A percentile compares a stretch with the other conserved stretches of the same genome.
Evolutionary conservation across 2,113 vertebrate genomes (phyloP).

Genomic region (Phalacrocorax brasilianus): DNA sequence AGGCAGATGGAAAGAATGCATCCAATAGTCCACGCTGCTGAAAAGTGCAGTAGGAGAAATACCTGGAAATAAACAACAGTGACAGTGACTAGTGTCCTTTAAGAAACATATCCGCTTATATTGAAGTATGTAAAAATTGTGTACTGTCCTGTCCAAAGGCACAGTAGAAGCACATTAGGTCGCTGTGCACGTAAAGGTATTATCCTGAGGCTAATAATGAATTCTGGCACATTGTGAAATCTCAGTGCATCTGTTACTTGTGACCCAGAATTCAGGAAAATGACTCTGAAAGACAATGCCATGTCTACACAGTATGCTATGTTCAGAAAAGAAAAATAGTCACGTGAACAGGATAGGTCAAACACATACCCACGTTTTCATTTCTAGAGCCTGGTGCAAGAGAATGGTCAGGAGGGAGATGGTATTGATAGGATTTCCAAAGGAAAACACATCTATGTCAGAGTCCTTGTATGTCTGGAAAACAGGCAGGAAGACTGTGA

Average conservation of each 20-base stretch:
- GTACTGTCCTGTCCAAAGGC: neutral
- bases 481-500: neutral
- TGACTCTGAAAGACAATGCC: neutral
- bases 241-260: neutral
- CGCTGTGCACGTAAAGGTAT: neutral
- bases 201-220: neutral
- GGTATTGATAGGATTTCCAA: slow-evolving; percentile 90
- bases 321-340: neutral
- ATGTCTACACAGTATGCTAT: neutral
- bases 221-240: neutral
- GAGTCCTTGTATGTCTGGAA: slow-evolving; percentile 82
- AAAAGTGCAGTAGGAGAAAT: neutral
- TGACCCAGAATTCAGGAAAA: neutral
- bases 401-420: slow-evolving; percentile 87
- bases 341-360: neutral
- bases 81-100: neutral
- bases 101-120: neutral
- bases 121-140: neutral
- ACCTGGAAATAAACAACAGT: neutral
- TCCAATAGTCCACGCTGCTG: neutral
- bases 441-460: slow-evolving; percentile 86
- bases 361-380: slow-evolving; percentile 89
- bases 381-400: slow-evolving; percentile 91
- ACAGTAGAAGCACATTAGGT: neutral
- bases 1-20: neutral